These are phyloP conservation scores for Zygaena filipendulae DNA, from an alignment of 2,888 invertebrate genomes.

Conservation along the genomic window DNA sequence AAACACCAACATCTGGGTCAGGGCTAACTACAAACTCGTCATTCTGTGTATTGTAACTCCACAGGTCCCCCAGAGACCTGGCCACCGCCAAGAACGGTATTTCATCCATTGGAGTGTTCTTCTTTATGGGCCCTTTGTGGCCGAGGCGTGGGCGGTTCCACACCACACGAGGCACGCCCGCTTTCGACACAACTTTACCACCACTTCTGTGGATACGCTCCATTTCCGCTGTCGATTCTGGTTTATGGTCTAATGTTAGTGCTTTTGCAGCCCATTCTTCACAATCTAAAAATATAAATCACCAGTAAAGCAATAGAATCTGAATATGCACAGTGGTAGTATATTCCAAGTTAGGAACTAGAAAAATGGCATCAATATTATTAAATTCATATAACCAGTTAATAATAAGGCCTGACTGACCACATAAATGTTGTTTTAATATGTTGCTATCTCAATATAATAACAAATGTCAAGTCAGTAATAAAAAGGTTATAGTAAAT, in stretches of 20 bases:
- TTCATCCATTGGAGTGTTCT: constrained; percentile 91
- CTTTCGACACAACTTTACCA: constrained; percentile 77
- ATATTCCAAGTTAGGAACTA: no score
- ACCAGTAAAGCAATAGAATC: neutral
- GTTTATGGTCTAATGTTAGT: constrained; percentile 94
- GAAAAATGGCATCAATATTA: no score
- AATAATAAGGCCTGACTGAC: no score
- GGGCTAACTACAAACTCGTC: constrained; percentile 98
- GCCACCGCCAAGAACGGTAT: constrained; percentile 97
- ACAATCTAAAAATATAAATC: constrained; percentile 58
- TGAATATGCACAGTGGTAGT: no score
- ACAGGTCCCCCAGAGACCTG: constrained; percentile 94
- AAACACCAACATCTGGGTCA: constrained; percentile 92
- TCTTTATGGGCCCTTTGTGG: constrained; percentile 83
- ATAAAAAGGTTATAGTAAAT: no score
- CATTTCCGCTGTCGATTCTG: constrained; percentile 87
- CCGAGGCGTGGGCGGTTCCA: constrained; percentile 94
- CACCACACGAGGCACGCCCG: constrained; percentile 94
- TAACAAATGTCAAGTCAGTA: no score
- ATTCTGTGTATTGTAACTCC: constrained; percentile 94
- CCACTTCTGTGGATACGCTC: constrained; percentile 84
- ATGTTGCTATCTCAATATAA: no score
- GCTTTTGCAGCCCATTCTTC: constrained; percentile 83
- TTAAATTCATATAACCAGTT: no score
- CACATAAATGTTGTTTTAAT: no score